A percentile compares a stretch with the other conserved stretches of the same genome.
phyloP scores from a whole-genome alignment of 2,113 vertebrate genomes.

The Rhabdomys dilectus region DNA sequence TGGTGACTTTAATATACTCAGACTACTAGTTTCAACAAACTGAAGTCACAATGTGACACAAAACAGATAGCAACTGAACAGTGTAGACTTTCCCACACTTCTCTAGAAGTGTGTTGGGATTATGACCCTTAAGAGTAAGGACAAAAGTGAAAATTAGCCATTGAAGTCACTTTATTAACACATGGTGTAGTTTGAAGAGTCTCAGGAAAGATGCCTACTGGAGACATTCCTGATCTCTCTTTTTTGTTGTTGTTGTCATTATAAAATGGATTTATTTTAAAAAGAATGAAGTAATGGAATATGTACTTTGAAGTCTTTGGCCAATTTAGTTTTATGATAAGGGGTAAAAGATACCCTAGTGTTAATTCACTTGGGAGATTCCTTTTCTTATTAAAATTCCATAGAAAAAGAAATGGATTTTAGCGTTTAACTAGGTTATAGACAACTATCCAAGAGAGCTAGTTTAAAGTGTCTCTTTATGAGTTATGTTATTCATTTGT shows the following conservation, averaged over 20 bases:
- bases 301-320: constrained; percentile 51
- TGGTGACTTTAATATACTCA: constrained; percentile 62
- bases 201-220: not conserved
- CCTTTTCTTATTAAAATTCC: constrained; percentile 5
- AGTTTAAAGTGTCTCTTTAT: constrained; percentile 33
- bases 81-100: constrained; percentile 46
- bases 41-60: constrained; percentile 40
- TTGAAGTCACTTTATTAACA: not conserved
- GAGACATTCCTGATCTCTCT: constrained; percentile 32
- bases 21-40: constrained; percentile 32
- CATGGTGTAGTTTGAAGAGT: not conserved
- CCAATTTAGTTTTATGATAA: constrained; percentile 8
- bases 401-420: not conserved
- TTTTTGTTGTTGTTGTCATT: constrained; percentile 10
- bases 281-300: not conserved
- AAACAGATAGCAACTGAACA: constrained; percentile 53
- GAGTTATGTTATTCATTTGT: not conserved
- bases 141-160: constrained; percentile 42
- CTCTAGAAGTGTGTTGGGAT: constrained; percentile 28
- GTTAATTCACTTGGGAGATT: constrained; percentile 1
- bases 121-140: constrained; percentile 43
- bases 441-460: not conserved
- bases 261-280: constrained; percentile 28
- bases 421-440: constrained; percentile 28
- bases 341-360: not conserved